A percentile compares a stretch with the other conserved stretches of the same genome.
Evolutionary conservation across 2,888 invertebrate species (phyloP).

Genomic region (Drosophila acutilabella): DNA sequence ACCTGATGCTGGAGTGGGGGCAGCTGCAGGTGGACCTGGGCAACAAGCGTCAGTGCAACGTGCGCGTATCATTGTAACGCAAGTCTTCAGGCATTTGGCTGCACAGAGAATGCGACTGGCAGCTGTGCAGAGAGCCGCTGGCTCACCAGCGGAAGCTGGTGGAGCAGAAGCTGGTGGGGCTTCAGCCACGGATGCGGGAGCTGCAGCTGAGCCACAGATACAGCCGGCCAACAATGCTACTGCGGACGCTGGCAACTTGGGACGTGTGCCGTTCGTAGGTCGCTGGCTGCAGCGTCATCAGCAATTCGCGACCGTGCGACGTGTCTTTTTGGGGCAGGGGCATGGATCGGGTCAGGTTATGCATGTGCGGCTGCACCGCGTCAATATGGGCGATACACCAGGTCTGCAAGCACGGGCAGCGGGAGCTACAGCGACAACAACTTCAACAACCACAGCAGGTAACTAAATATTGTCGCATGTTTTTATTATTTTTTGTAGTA

Average conservation of each 20-base stretch:
- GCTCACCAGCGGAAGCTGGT: conserved; percentile 17
- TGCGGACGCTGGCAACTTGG: conserved; percentile 67
- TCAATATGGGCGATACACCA: conserved; percentile 83
- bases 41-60: conserved; percentile 68
- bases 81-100: conserved; percentile 68
- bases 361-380: conserved; percentile 80
- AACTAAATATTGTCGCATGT: conserved; percentile 28
- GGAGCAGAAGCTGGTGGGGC: not conserved
- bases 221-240: conserved; percentile 35
- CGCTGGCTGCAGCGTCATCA: conserved; percentile 75
- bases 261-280: conserved; percentile 74
- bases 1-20: conserved; percentile 28
- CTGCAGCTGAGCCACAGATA: conserved; percentile 1
- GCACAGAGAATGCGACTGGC: conserved; percentile 57
- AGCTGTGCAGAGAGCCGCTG: conserved; percentile 13
- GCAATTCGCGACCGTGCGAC: conserved; percentile 79
- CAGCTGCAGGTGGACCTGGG: conserved; percentile 5
- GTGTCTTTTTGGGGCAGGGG: conserved; percentile 62
- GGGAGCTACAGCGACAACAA: conserved; percentile 17
- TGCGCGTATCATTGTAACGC: conserved; percentile 68
- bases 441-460: conserved; percentile 33
- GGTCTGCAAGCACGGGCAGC: conserved; percentile 60
- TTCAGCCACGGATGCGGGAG: not conserved
- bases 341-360: conserved; percentile 65
- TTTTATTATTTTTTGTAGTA: not conserved